Base-by-base conservation (phyloP, 1,140 invertebrate genomes). In the Melitaea cinxia region DNA sequence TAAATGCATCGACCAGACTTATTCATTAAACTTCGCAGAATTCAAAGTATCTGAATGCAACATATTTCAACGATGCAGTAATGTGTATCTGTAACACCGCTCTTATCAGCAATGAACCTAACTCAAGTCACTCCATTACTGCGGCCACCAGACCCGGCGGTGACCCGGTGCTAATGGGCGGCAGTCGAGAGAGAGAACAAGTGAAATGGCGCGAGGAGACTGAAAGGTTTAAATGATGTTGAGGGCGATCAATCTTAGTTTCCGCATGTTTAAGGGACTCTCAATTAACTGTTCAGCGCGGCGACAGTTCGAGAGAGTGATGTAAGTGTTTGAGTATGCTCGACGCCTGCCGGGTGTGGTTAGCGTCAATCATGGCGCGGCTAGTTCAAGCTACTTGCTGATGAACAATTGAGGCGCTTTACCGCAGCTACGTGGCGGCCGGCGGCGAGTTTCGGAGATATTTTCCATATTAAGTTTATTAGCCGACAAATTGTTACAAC, bases 231-330 rank as follows among this genome's bases (percentile, higher is more conserved):
- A 42, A 42, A 42, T 19, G 42, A 47, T 21, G 17, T 24, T 21
- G 6, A 14, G 19, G 23, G 24, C 23, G 37, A 52, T 59, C 56
- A 59, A 59, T 59, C 56, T 47, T 47, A 24, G 28, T 59, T 59
- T 59, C 56, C 56, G 56, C 56, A 21, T 59, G 45, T 59, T 35
- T 39, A 47, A 47, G 42, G 42, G 17, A 4, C 19, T n/a, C 19
- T 47, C 42, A 47, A 47, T 47, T 47, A 21, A 23, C 23, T 47
- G 33, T 28, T 53, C 15, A n/a, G 10, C 24, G 14, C 26, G 3
- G 50, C 14, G 24, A 28, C 14, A 26, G 50, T 21, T 10, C 15
- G 12, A n/a, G 26, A 33, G 17, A 42, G 37, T 53, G 50, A 53
- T 53, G 50, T 53, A 53, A 53, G 50, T 26, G 24, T 10, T 30